Evolutionary conservation across 1,140 invertebrate genomes (phyloP).

Genomic region (Pseudomyrmex pallidus): DNA sequence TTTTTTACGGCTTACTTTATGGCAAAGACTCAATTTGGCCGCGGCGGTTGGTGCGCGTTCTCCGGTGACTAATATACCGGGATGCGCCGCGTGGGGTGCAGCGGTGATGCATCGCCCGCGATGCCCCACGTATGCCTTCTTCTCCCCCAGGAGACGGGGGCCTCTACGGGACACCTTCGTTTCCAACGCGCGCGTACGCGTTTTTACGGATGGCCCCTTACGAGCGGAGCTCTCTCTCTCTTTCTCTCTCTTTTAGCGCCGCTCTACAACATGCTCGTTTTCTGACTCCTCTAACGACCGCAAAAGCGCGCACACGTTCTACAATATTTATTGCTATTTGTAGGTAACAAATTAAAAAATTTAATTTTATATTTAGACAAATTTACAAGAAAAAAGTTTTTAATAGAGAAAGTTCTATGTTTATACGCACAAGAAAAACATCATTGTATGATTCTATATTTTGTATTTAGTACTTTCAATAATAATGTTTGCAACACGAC

Average conservation of each 20-base stretch:
- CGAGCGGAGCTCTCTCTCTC: neutral
- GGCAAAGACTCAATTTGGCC: constrained; percentile 84
- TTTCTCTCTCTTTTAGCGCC: neutral
- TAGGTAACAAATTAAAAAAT: neutral
- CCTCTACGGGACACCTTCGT: constrained; percentile 46
- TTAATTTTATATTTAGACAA: neutral
- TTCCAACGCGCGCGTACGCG: constrained; percentile 48
- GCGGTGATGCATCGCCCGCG: constrained; percentile 76
- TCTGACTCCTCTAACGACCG: neutral
- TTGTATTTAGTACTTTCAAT: neutral
- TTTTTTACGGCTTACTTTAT: constrained; percentile 83
- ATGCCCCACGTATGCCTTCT: constrained; percentile 58
- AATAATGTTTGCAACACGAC: neutral
- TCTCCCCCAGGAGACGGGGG: constrained; percentile 5
- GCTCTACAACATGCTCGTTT: constrained; percentile 35
- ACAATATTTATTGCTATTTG: neutral
- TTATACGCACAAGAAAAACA: neutral
- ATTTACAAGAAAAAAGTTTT: neutral
- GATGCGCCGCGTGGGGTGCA: constrained; percentile 74
- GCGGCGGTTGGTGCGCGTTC: constrained; percentile 74
- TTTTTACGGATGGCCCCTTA: constrained; percentile 55
- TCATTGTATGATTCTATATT: neutral
- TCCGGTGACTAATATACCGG: constrained; percentile 78
- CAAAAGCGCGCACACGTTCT: neutral
- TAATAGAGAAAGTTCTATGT: neutral